Conservation (phyloP, 2,888 invertebrate species). For the Acanthococcus lagerstroemiae region DNA sequence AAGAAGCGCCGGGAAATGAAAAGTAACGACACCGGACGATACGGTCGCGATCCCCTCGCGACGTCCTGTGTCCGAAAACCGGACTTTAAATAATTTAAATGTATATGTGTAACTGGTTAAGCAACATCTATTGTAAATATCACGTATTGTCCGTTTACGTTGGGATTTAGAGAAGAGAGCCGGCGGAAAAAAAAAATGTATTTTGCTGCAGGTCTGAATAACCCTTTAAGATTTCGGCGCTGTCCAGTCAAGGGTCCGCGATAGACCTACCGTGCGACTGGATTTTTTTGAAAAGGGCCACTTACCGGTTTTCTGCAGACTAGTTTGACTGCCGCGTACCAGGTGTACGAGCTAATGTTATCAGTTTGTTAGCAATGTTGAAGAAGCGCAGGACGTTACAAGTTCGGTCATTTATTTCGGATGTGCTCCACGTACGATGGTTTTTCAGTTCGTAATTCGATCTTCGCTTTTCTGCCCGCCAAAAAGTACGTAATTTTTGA, state of each 20-base stretch:
- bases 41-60: neutral
- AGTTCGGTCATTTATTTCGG: too few relatives aligned
- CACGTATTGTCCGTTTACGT: conserved; percentile 1
- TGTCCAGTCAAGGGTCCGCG: neutral
- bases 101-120: neutral
- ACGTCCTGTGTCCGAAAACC: conserved; percentile 27
- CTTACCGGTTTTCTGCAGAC: conserved; percentile 6
- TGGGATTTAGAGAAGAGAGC: neutral
- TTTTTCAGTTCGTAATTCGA: too few relatives aligned
- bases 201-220: too few relatives aligned
- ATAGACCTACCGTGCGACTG: neutral
- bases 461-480: too few relatives aligned
- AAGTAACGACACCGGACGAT: neutral
- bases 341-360: neutral
- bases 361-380: neutral
- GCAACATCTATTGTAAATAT: neutral
- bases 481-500: too few relatives aligned
- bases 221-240: conserved; percentile 3
- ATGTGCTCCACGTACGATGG: too few relatives aligned
- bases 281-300: neutral
- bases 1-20: too few relatives aligned
- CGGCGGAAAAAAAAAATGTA: neutral
- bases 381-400: too few relatives aligned
- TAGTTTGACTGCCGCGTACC: conserved; percentile 5
- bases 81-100: conserved; percentile 11